Percentiles rank a stretch among this genome's conserved stretches.
phyloP scores from a whole-genome alignment of 1,140 invertebrate genomes.

The Monomorium pharaonis region DNA sequence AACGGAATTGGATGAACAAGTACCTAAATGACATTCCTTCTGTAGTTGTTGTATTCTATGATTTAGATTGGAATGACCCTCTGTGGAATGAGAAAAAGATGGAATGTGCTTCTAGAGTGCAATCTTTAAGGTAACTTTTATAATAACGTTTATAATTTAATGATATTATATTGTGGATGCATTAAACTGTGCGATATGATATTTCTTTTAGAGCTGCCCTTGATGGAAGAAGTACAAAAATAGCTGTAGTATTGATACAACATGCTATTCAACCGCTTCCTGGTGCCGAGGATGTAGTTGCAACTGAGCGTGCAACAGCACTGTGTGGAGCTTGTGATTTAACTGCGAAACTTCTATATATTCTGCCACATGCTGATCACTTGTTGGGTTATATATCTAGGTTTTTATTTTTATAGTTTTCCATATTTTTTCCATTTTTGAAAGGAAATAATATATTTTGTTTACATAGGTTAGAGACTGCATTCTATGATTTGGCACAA shows the following conservation, averaged over 20 bases:
- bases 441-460: background rate
- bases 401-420: conserved; percentile 77
- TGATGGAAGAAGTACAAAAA: conserved; percentile 93
- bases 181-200: conserved; percentile 5
- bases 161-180: background rate
- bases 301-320: conserved; percentile 94
- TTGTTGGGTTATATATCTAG: conserved; percentile 91
- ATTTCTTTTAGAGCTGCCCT: conserved; percentile 86
- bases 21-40: conserved; percentile 96
- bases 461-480: conserved; percentile 92
- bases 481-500: conserved; percentile 96
- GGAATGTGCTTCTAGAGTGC: conserved; percentile 96
- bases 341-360: conserved; percentile 95
- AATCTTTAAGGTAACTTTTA: conserved; percentile 90
- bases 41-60: conserved; percentile 97
- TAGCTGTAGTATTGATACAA: conserved; percentile 96
- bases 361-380: conserved; percentile 95
- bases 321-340: conserved; percentile 96
- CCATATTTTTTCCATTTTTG: background rate
- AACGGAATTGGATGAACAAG: conserved; percentile 98
- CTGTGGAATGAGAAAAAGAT: conserved; percentile 97
- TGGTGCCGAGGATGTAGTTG: conserved; percentile 93
- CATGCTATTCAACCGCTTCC: conserved; percentile 90
- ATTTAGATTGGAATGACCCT: conserved; percentile 98
- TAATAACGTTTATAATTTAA: background rate